A percentile compares a stretch with the other conserved stretches of the same genome.
phyloP scores from a whole-genome alignment of 2,113 vertebrate species.

The Tautogolabrus adspersus region DNA sequence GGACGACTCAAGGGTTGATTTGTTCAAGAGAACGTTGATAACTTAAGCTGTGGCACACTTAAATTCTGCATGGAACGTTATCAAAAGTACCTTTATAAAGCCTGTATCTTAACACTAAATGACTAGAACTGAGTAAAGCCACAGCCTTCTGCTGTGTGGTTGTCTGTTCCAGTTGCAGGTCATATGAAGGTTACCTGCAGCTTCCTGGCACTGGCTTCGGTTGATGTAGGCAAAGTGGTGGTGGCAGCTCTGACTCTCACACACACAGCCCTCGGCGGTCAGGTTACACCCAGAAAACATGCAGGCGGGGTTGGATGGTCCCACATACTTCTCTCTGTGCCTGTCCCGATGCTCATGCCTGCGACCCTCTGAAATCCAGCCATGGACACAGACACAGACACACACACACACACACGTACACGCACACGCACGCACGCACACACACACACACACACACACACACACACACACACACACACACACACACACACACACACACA shows the following conservation, averaged over 20 bases:
- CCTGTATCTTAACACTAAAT: not conserved
- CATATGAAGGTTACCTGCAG: constrained; percentile 80
- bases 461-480: constrained; percentile 23
- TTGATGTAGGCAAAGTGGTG: constrained; percentile 83
- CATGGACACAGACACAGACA: constrained; percentile 11
- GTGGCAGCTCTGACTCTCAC: constrained; percentile 84
- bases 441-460: constrained; percentile 33
- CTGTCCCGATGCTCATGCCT: constrained; percentile 75
- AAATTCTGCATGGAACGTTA: not conserved
- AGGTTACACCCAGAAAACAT: constrained; percentile 86
- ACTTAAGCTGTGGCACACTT: not conserved
- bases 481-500: constrained; percentile 32
- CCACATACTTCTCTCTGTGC: constrained; percentile 79
- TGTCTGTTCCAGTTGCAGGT: constrained; percentile 37
- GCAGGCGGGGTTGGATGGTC: constrained; percentile 78
- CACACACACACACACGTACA: constrained; percentile 27
- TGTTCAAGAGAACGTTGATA: not conserved
- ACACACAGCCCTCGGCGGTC: constrained; percentile 82
- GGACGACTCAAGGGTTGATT: no score
- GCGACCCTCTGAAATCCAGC: constrained; percentile 71
- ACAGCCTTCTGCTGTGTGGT: constrained; percentile 11
- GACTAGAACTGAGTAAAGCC: constrained; percentile 14
- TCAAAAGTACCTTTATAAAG: constrained; percentile 12
- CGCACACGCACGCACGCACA: no score
- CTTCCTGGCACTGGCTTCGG: constrained; percentile 85